Evolutionary conservation across 2,888 invertebrate genomes (phyloP).

Genomic region (Agrypnus murinus): DNA sequence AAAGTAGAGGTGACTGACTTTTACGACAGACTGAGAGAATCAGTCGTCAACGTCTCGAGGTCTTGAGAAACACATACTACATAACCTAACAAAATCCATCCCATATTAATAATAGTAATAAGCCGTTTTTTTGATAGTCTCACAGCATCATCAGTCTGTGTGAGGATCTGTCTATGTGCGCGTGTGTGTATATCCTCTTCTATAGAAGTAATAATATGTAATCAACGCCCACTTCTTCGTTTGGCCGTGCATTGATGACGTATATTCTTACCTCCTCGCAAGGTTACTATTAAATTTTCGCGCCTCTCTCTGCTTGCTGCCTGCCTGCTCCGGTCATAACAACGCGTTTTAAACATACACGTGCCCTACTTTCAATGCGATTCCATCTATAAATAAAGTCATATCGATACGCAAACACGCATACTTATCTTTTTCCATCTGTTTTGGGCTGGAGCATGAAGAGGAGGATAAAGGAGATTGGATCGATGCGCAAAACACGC

Average conservation of each 20-base stretch:
- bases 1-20: slow-evolving; percentile 58
- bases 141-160: too few relatives aligned
- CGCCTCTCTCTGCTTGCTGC: too few relatives aligned
- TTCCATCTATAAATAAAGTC: slow-evolving; percentile 43
- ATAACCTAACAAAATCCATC: slow-evolving; percentile 30
- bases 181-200: too few relatives aligned
- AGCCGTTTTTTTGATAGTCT: slow-evolving; percentile 21
- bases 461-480: neutral
- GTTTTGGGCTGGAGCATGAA: slow-evolving; percentile 2
- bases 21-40: neutral
- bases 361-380: slow-evolving; percentile 43
- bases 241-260: slow-evolving; percentile 49
- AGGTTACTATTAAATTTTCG: slow-evolving; percentile 54
- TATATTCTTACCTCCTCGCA: slow-evolving; percentile 36
- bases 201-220: slow-evolving; percentile 26
- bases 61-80: neutral
- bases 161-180: too few relatives aligned
- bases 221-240: slow-evolving; percentile 26
- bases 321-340: slow-evolving; percentile 43
- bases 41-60: neutral
- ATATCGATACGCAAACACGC: slow-evolving; percentile 45
- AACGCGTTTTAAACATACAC: slow-evolving; percentile 49
- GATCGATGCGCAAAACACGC: too few relatives aligned
- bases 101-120: too few relatives aligned
- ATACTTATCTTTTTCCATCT: slow-evolving; percentile 38